These are phyloP conservation scores for Lasioglossum baleicum DNA, from an alignment of 1,140 invertebrate genomes.

Conservation along the genomic window DNA sequence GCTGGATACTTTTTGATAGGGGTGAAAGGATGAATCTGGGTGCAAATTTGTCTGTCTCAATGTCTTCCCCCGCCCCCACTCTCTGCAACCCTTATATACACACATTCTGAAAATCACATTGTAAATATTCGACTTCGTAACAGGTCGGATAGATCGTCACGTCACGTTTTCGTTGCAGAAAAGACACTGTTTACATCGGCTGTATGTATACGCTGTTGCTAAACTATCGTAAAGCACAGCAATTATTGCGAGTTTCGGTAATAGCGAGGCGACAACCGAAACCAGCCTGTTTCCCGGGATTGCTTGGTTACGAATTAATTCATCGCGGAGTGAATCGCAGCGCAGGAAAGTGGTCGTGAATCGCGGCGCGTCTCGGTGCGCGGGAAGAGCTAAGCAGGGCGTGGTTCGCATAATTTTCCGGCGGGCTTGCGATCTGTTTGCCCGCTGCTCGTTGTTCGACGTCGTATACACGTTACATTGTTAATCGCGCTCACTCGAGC, in stretches of 20 bases:
- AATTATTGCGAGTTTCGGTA: background rate
- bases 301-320: constrained; percentile 15
- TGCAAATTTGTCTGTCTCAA: too few species aligned
- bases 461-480: background rate
- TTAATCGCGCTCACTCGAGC: background rate
- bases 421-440: constrained; percentile 11
- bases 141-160: too few species aligned
- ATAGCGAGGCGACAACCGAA: background rate
- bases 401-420: constrained; percentile 40
- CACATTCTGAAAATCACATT: too few species aligned
- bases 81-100: too few species aligned
- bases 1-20: too few species aligned
- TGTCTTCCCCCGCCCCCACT: too few species aligned
- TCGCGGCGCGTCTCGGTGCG: constrained; percentile 20
- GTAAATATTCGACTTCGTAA: too few species aligned
- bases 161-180: too few species aligned
- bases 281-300: background rate
- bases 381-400: constrained; percentile 38
- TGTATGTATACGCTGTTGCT: background rate
- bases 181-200: background rate
- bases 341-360: too few species aligned
- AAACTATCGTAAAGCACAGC: too few species aligned
- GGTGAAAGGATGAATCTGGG: too few species aligned
- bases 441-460: background rate
- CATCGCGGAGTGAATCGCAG: constrained; percentile 7